Evolutionary conservation across 2,113 vertebrate species (phyloP), one percentile per base, ranked within the genome.

Genomic region (Leptobrachium ailaonicum): DNA sequence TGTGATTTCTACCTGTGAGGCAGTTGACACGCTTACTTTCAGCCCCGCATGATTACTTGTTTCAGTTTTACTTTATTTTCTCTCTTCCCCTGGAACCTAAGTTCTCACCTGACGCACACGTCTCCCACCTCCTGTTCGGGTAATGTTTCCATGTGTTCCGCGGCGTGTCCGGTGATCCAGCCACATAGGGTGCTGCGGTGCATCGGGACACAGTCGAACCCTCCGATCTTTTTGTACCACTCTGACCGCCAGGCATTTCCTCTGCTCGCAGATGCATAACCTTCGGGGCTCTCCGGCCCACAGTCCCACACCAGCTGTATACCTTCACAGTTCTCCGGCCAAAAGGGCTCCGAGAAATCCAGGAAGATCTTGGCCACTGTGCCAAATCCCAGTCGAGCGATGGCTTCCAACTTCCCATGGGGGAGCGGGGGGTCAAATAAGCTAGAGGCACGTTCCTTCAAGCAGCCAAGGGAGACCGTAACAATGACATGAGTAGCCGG

Each of bases 401-500:
- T 88, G 8, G 88, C 88, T 50, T 76, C 44, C 20, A 84, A 72
- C 63, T 88, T 88, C 4, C 47, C 8, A 13, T 62, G 41, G 9
- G 88, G 87, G 13, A 89, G 82, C 0, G 71, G 41, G 3, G 88
- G 87, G 8, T 87, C 41, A 78, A 89, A 89, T 73, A 87, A 79
- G 20, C 74, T 76, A 11, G 69, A 41, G 0, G 83, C 87, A 14
- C 73, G 78, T 12, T 84, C 71, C 78, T 89, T 85, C 62, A 88
- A 76, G 86, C 86, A 58, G 84, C 97, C 96, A 53, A 98, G 86
- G 1, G 97, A 93, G 41, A 98, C 87, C 0, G 97, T 98, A 88
- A 97, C 0, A 0, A 99, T 91, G 47, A 96, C 93, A 0, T 99
- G 97, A 83, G 98, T 94, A 0, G 94, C 95, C 0, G 88, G 77